Conservation (phyloP, 2,113 vertebrate species). For the Progne subis region DNA sequence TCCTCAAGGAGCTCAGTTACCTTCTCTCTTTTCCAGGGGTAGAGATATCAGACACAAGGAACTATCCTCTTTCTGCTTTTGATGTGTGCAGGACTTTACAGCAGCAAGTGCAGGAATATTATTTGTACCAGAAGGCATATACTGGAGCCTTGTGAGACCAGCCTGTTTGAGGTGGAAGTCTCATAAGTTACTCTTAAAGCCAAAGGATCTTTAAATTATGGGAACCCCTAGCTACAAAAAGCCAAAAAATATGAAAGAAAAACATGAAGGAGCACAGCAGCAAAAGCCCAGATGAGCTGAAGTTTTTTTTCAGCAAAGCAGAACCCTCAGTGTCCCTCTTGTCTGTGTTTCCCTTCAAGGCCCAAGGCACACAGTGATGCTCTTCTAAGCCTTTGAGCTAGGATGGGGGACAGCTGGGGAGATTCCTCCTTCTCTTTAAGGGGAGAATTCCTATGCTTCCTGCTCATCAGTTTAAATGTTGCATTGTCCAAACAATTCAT, state of each 20-base stretch:
- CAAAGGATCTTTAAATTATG: neutral
- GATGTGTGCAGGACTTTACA: neutral
- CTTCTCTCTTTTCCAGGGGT: neutral
- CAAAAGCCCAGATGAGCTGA: neutral
- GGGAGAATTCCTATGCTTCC: constrained; percentile 29
- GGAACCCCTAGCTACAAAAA: neutral
- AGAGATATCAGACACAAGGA: neutral
- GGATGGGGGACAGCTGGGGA: neutral
- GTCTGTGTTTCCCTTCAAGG: neutral
- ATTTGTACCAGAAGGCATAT: neutral
- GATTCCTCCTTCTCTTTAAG: neutral
- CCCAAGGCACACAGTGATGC: neutral
- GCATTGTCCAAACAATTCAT: constrained; percentile 18
- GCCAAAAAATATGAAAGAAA: neutral
- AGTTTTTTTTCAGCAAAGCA: neutral
- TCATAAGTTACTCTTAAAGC: neutral
- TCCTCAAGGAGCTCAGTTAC: neutral
- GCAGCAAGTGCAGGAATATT: neutral
- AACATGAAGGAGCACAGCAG: neutral
- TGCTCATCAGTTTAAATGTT: neutral
- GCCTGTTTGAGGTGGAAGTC: neutral
- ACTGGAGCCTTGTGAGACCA: neutral
- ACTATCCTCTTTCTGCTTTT: neutral
- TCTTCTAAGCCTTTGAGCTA: neutral
- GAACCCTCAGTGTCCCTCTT: neutral